These are phyloP conservation scores for Rhodeus uyekii DNA, from an alignment of 2,797 vertebrate species.

Conservation along the genomic window DNA sequence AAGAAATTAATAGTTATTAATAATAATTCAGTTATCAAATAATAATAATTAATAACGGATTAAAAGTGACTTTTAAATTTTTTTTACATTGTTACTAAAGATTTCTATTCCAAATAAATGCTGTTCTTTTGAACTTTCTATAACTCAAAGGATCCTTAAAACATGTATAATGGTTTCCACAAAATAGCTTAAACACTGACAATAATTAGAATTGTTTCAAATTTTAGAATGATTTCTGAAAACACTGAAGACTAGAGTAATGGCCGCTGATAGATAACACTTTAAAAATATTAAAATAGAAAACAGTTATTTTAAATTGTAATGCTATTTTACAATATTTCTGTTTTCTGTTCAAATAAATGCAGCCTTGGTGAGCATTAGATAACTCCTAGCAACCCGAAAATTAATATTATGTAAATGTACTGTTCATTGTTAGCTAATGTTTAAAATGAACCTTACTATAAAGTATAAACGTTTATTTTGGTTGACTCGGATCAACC, in stretches of 20 bases:
- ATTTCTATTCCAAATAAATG: neutral
- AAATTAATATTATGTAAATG: neutral
- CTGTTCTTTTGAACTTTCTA: neutral
- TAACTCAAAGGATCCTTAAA: neutral
- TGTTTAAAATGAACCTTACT: neutral
- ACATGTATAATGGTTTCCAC: neutral
- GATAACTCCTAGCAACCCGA: neutral
- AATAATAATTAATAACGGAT: neutral
- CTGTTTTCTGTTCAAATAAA: neutral
- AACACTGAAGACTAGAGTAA: neutral
- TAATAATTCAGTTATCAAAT: neutral
- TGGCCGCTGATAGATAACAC: neutral
- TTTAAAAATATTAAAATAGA: neutral
- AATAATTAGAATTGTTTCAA: neutral
- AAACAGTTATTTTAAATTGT: neutral
- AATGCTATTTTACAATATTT: neutral
- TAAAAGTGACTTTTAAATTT: neutral
- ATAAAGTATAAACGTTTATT: neutral
- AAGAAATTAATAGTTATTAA: neutral
- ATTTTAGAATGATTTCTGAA: neutral
- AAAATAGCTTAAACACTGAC: neutral
- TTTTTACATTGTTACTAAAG: neutral
- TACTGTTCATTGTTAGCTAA: neutral
- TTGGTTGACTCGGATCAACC: neutral
- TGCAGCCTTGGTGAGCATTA: neutral